These are phyloP conservation scores for Lontra canadensis DNA, from an alignment of 2,113 vertebrate genomes.

Conservation along the genomic window DNA sequence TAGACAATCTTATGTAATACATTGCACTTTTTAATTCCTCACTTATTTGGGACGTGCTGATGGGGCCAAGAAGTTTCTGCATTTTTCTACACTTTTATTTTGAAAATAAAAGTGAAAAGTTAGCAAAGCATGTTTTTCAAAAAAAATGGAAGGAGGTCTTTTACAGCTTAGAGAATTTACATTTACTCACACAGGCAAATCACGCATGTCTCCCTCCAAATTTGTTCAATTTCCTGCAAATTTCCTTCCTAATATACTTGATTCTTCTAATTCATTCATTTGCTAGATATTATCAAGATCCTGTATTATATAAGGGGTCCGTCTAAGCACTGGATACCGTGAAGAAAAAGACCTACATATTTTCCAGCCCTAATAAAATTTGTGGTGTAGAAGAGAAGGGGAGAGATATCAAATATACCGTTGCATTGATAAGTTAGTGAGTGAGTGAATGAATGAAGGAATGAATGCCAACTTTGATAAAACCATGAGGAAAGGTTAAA, in stretches of 20 bases:
- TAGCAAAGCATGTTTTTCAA: background rate
- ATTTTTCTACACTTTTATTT: background rate
- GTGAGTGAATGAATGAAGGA: background rate
- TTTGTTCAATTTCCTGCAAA: background rate
- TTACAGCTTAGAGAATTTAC: background rate
- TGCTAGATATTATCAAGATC: background rate
- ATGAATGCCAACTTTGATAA: background rate
- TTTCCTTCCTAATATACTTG: background rate
- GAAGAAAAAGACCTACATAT: background rate
- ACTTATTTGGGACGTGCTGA: background rate
- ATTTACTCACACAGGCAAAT: background rate
- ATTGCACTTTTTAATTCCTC: background rate
- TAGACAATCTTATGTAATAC: background rate
- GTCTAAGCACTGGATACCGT: background rate
- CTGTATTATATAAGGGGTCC: background rate
- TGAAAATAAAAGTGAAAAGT: background rate
- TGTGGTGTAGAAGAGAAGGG: background rate
- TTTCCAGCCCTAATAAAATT: background rate
- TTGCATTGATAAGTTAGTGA: background rate
- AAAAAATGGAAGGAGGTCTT: background rate
- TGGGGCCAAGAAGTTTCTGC: background rate
- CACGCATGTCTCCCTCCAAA: background rate
- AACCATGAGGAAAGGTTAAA: background rate
- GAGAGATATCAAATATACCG: background rate
- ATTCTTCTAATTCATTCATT: background rate